Evolutionary conservation across 2,888 invertebrate genomes (phyloP), one percentile per base, ranked within the genome.

Genomic region (Philereme transversata): DNA sequence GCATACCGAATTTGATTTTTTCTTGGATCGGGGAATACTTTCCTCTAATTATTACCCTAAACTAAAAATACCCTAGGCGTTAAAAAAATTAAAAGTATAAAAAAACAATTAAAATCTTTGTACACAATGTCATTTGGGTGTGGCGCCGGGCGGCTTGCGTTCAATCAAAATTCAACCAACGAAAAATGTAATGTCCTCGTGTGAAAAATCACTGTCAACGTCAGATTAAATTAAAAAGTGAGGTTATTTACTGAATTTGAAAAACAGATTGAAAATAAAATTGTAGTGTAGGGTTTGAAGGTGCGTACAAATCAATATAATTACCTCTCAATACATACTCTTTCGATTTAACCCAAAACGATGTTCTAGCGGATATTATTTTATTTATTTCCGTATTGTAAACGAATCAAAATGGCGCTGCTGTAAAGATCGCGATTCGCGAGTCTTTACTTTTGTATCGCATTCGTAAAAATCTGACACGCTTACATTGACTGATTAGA

Each of bases 351-450:
- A 10, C 10, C 0, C 5, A 10, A 43, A 43, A 10, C 43, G 10
- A 10, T 38, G 38, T 38, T 7, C 10, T 43, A 43, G n/a, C 10
- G n/a, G 5, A 4, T 41, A 5, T n/a, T 10, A 43, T 10, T 22
- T 10, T 10, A 36, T 22, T 43, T 43, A 43, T 3, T 7, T 49
- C 11, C 22, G 22, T 44, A 44, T 51, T 8, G 49, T 46, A 55
- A 54, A 46, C n/a, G 11, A 70, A 67, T 62, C 83, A 83, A 83
- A 78, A 83, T 83, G 83, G 83, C 83, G 83, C 76, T 74, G 83
- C 76, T 74, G 57, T 72, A 68, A 66, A 71, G 67, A 67, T 57
- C 60, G 59, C 64, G 65, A 68, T 67, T 63, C n/a, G n/a, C n/a
- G n/a, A n/a, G n/a, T n/a, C 22, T 46, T 46, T 46, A 40, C 71